Conservation (phyloP, 2,797 vertebrate species). For the Eutrigla gurnardus region DNA sequence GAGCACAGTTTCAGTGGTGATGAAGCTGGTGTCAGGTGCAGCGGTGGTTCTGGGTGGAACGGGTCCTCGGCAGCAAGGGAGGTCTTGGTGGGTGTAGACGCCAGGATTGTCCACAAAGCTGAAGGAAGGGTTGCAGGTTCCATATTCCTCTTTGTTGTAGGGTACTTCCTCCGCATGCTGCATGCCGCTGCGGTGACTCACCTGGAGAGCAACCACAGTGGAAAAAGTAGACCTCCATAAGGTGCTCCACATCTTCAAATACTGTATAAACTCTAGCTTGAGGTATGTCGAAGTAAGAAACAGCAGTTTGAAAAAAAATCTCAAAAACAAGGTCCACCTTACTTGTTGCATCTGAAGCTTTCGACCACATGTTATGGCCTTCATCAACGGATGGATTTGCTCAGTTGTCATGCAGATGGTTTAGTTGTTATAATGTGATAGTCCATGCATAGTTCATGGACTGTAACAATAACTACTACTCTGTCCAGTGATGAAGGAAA, state of each 20-base stretch:
- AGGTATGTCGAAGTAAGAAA: not conserved
- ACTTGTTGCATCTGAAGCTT: not conserved
- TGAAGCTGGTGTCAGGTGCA: conserved; percentile 30
- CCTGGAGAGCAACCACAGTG: conserved; percentile 64
- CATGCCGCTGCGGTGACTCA: conserved; percentile 68
- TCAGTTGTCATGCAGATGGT: not conserved
- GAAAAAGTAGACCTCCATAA: not conserved
- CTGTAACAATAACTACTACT: not conserved
- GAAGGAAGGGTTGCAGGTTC: conserved; percentile 74
- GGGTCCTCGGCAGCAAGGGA: conserved; percentile 19
- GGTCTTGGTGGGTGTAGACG: conserved; percentile 56
- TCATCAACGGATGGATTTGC: not conserved
- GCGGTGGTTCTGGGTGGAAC: conserved; percentile 15
- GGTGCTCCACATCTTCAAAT: not conserved
- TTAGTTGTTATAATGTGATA: not conserved
- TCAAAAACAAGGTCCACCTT: not conserved
- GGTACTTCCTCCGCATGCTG: conserved; percentile 69
- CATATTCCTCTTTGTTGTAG: conserved; percentile 75
- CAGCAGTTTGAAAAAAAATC: not conserved
- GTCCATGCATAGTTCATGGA: not conserved
- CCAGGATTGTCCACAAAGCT: conserved; percentile 64
- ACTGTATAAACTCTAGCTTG: not conserved
- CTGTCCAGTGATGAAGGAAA: not conserved
- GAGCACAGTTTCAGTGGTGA: conserved; percentile 25
- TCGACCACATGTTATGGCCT: not conserved